phyloP scores from a whole-genome alignment of 1,140 invertebrate species.

The Teleopsis dalmanni region DNA sequence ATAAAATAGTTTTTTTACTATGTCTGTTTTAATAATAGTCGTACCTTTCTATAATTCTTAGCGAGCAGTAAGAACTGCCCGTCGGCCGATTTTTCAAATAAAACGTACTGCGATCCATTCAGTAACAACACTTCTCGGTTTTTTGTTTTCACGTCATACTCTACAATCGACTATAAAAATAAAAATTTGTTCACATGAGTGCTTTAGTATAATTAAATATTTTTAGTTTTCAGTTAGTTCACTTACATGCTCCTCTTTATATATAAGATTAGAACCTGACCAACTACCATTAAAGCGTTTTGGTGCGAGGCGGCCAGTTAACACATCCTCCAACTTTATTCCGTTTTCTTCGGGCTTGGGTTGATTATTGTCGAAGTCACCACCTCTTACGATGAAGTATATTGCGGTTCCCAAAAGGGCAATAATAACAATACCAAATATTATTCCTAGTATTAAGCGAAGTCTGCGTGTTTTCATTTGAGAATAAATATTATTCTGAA shows the following conservation, averaged over 20 bases:
- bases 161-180: conserved; percentile 29
- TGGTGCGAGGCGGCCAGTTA: conserved; percentile 44
- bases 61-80: conserved; percentile 28
- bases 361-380: conserved; percentile 11
- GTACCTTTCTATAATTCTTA: conserved; percentile 33
- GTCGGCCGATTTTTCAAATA: conserved; percentile 38
- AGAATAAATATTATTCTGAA: conserved; percentile 33
- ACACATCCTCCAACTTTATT: conserved; percentile 45
- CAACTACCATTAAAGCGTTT: conserved; percentile 50
- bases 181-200: conserved; percentile 10
- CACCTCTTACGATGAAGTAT: conserved; percentile 20
- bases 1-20: conserved; percentile 14
- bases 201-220: conserved; percentile 13
- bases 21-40: conserved; percentile 13
- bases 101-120: conserved; percentile 23
- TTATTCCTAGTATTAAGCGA: conserved; percentile 25
- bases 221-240: conserved; percentile 2
- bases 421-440: conserved; percentile 20
- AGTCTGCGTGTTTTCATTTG: conserved; percentile 30
- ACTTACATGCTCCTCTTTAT: conserved; percentile 26
- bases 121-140: conserved; percentile 15
- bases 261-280: conserved; percentile 43
- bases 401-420: conserved; percentile 25
- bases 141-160: conserved; percentile 27
- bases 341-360: conserved; percentile 9